Base-by-base conservation (phyloP, 2,888 invertebrate genomes). In the Nycteola revayana region DNA sequence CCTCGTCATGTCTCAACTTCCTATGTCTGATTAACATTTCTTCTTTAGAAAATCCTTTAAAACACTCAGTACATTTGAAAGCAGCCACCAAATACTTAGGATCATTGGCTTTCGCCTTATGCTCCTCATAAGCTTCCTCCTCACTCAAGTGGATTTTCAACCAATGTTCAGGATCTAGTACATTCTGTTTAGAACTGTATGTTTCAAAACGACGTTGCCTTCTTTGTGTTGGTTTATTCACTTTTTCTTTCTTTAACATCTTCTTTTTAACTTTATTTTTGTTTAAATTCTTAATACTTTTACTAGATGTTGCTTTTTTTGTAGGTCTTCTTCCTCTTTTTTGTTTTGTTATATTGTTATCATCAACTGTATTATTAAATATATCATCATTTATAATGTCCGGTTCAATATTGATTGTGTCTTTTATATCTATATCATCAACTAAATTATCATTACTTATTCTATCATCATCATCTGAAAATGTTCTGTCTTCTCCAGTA, bases 11-110 rank as follows among this genome's bases (percentile, higher is more conserved):
- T 18, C 76, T 62, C 9, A 77, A 47, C 20, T 66, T 58, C 1
- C 46, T 50, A 52, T 87, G 87, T 25, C 86, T 59, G 5, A 66
- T 59, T 5, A 82, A 38, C 61, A 83, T 86, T 14, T 80, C 73
- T 22, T 73, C 70, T 36, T 80, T 83, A 0, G 83, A 81, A 35
- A 86, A 87, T 0, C 80, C 73, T 49, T 76, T 83, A 24, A 75
- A 77, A 41, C 87, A 87, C 24, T 78, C 69, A 0, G 50, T 55
- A 48, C 87, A 87, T 48, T 83, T 82, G 38, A 53, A 78, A 1
- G 64, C 49, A 0, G 82, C 75, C 5, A 64, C 46, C 27, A 67
- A 28, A 60, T 82, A 81, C 37, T 75, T 77, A 1, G 60, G 41
- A 44, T 74, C 62, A 2, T 73, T 61, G 0, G 71, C 65, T 32